Evolutionary conservation across 2,113 vertebrate species (phyloP).

Genomic region (Reinhardtius hippoglossoides): DNA sequence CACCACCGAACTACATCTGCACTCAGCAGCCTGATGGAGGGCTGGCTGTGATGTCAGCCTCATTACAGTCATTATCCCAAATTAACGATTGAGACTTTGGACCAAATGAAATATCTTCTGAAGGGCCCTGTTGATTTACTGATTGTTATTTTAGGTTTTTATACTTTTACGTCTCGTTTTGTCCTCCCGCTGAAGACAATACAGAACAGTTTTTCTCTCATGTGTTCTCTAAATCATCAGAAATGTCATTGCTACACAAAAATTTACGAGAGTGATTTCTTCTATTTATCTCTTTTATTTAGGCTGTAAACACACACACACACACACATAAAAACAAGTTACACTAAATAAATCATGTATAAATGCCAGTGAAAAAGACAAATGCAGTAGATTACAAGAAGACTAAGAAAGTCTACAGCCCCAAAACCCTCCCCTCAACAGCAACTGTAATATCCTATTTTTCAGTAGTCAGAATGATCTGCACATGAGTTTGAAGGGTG

Average conservation of each 20-base stretch:
- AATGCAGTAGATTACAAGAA: not conserved
- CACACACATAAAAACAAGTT: not conserved
- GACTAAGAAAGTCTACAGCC: too few species aligned
- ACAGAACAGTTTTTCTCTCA: not conserved
- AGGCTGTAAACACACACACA: not conserved
- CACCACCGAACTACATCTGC: not conserved
- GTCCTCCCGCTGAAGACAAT: too few species aligned
- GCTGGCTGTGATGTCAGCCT: constrained; percentile 17
- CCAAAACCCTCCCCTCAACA: not conserved
- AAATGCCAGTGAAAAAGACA: not conserved
- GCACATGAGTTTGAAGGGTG: too few species aligned
- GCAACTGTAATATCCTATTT: not conserved
- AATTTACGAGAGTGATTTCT: not conserved
- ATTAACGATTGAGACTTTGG: constrained; percentile 4
- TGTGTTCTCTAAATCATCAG: not conserved
- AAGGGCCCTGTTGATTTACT: not conserved
- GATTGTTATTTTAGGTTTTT: not conserved
- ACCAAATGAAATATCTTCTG: not conserved
- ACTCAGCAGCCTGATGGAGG: constrained; percentile 13
- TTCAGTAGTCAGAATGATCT: too few species aligned
- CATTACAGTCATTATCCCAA: constrained; percentile 37
- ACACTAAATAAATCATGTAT: too few species aligned
- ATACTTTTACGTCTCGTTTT: not conserved
- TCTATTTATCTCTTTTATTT: not conserved
- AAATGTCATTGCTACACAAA: not conserved